These are phyloP conservation scores for Urocolius indicus DNA, from an alignment of 2,113 vertebrate genomes.

Conservation along the genomic window DNA sequence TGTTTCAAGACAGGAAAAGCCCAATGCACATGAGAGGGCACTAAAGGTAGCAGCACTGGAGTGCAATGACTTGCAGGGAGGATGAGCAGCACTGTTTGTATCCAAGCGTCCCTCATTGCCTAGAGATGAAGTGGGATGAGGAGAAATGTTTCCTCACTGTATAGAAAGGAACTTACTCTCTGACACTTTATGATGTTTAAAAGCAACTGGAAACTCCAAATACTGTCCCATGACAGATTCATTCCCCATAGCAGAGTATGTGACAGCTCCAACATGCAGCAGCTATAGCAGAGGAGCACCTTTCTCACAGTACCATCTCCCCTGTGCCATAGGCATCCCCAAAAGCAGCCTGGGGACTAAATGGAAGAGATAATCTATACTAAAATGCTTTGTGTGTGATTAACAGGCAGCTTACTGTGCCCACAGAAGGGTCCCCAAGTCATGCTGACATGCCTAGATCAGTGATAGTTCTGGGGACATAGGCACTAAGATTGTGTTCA, in stretches of 20 bases:
- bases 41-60: neutral
- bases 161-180: neutral
- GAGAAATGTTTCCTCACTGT: neutral
- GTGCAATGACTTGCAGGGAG: neutral
- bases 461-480: neutral
- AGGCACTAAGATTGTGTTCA: neutral
- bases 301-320: neutral
- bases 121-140: neutral
- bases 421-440: neutral
- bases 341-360: neutral
- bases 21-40: neutral
- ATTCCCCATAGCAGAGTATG: neutral
- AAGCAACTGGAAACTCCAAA: neutral
- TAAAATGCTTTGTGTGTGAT: neutral
- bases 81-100: neutral
- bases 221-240: neutral
- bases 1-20: neutral
- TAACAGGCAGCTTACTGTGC: neutral
- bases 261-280: neutral
- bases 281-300: neutral
- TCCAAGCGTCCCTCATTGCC: neutral
- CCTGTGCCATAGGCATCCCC: neutral
- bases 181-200: neutral
- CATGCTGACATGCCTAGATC: neutral
- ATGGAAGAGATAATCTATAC: neutral